Evolutionary conservation across 2,797 vertebrate species (phyloP).

Genomic region (Scolopax rusticola): DNA sequence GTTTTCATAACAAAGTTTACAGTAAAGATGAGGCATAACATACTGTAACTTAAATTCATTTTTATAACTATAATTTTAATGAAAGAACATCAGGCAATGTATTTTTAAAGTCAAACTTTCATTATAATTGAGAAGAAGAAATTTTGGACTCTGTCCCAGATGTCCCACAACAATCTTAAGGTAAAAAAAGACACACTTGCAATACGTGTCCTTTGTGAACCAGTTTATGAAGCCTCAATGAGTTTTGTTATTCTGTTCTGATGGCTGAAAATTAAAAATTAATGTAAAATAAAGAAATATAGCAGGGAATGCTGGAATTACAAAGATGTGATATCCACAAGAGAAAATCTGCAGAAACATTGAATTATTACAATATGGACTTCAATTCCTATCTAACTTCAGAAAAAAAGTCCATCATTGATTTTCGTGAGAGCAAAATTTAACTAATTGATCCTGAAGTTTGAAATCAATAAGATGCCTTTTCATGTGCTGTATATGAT

Average conservation of each 20-base stretch:
- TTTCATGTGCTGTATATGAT: background rate
- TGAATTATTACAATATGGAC: background rate
- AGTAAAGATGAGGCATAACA: background rate
- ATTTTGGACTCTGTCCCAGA: background rate
- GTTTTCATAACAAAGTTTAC: slow-evolving; percentile 23
- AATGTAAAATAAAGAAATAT: background rate
- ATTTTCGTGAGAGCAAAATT: background rate
- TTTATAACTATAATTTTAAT: background rate
- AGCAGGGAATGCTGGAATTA: background rate
- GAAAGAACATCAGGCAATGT: background rate
- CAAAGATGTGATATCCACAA: background rate
- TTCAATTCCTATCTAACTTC: background rate
- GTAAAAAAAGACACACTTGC: background rate
- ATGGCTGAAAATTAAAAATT: background rate
- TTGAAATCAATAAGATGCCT: background rate
- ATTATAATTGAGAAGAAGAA: background rate
- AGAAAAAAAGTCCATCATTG: background rate
- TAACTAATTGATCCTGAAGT: background rate
- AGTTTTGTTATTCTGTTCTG: background rate
- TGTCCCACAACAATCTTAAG: background rate
- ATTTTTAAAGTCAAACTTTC: background rate
- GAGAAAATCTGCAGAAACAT: background rate
- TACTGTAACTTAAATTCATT: background rate
- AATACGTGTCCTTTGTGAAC: background rate
- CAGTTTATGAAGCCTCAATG: background rate